These are phyloP conservation scores for Amphiprion percula DNA, from an alignment of 2,113 vertebrate species.

Conservation along the genomic window DNA sequence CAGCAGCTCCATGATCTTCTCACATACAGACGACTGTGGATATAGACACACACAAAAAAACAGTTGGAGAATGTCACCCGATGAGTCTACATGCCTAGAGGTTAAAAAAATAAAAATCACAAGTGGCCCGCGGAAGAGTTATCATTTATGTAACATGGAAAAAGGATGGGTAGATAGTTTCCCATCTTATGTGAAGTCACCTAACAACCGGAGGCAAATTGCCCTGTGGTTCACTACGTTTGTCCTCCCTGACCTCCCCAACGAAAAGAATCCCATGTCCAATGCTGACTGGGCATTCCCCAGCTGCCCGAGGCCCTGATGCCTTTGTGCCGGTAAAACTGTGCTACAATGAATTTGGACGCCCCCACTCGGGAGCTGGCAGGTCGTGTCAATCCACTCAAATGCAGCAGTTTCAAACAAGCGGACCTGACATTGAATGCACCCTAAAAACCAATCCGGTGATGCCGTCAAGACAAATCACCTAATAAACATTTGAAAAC, in stretches of 20 bases:
- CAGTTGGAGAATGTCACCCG: neutral
- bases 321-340: constrained; percentile 64
- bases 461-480: neutral
- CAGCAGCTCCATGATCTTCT: constrained; percentile 96
- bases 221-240: neutral
- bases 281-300: constrained; percentile 71
- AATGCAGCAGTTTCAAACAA: constrained; percentile 1
- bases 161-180: no score
- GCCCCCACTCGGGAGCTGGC: constrained; percentile 3
- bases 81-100: neutral
- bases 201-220: neutral
- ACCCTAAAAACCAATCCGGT: neutral
- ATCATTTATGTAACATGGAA: no score
- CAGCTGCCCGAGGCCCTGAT: constrained; percentile 18
- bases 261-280: constrained; percentile 45
- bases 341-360: constrained; percentile 49
- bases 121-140: no score
- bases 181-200: neutral
- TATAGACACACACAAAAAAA: neutral
- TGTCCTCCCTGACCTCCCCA: constrained; percentile 60
- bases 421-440: neutral
- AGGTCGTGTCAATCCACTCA: constrained; percentile 1
- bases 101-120: neutral
- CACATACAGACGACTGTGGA: constrained; percentile 93
- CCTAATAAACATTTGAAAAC: neutral